Conservation (phyloP, 2,888 invertebrate species). For the Agriopis leucophaearia region DNA sequence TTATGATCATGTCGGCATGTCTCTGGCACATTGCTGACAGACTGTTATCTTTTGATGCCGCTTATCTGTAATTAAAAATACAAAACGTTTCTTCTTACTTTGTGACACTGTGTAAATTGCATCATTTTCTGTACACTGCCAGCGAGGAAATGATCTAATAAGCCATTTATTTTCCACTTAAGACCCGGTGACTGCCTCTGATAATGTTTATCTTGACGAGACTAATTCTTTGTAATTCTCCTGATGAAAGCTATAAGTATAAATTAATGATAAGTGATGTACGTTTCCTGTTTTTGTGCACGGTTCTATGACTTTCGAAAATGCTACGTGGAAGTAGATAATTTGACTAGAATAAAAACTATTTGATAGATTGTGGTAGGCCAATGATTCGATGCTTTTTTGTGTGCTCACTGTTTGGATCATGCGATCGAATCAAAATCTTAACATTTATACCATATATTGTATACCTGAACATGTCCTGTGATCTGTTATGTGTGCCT, state of each 20-base stretch:
- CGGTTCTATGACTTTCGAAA: conserved; percentile 10
- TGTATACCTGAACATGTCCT: too few species aligned
- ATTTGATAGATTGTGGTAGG: too few species aligned
- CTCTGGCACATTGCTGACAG: background rate
- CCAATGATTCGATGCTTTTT: too few species aligned
- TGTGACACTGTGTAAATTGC: conserved; percentile 19
- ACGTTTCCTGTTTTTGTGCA: conserved; percentile 46
- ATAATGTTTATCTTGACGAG: conserved; percentile 48
- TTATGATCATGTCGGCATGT: background rate
- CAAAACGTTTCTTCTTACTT: conserved; percentile 3
- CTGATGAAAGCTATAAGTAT: conserved; percentile 29
- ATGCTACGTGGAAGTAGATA: background rate
- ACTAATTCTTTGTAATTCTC: conserved; percentile 41
- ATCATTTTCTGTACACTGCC: conserved; percentile 19
- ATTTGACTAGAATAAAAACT: too few species aligned
- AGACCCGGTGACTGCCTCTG: conserved; percentile 11
- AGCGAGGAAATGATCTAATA: conserved; percentile 23
- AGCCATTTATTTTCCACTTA: conserved; percentile 39
- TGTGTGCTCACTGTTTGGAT: too few species aligned
- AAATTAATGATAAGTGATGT: conserved; percentile 46
- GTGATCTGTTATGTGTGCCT: too few species aligned
- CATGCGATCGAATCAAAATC: too few species aligned
- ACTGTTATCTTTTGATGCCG: conserved; percentile 3
- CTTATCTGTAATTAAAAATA: conserved; percentile 23
- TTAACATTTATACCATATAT: too few species aligned